These are phyloP conservation scores for Chaetodon trifasciatus DNA, from an alignment of 2,797 vertebrate genomes.

Conservation along the genomic window DNA sequence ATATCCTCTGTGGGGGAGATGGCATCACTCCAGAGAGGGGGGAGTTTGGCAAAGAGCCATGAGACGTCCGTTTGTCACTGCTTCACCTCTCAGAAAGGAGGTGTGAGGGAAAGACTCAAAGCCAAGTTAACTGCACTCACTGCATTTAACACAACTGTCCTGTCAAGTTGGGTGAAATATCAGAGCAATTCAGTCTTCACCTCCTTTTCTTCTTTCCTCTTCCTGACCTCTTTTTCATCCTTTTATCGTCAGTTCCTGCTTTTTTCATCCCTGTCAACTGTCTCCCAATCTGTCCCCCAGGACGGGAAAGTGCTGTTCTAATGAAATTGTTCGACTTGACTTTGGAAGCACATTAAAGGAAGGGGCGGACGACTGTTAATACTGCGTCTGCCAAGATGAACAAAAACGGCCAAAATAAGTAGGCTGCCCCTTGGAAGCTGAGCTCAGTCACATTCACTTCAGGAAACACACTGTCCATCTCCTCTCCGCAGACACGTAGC, in stretches of 20 bases:
- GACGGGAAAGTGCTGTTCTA: constrained; percentile 67
- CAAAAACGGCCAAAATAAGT: constrained; percentile 60
- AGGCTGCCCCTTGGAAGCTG: constrained; percentile 56
- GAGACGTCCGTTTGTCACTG: constrained; percentile 50
- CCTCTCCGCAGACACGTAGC: constrained; percentile 24
- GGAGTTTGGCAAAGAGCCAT: constrained; percentile 44
- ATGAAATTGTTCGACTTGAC: constrained; percentile 79
- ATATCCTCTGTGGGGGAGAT: constrained; percentile 67
- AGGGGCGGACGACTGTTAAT: constrained; percentile 64
- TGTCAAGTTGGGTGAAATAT: constrained; percentile 64
- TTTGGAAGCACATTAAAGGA: constrained; percentile 80
- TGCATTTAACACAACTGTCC: constrained; percentile 51
- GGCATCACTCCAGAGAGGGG: constrained; percentile 28
- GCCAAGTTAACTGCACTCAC: constrained; percentile 35
- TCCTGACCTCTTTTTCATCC: constrained; percentile 38
- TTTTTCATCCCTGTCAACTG: constrained; percentile 54
- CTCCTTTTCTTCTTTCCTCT: constrained; percentile 20
- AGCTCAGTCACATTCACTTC: constrained; percentile 49
- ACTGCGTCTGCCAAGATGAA: constrained; percentile 62
- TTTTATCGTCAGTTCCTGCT: constrained; percentile 57
- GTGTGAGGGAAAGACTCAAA: constrained; percentile 39
- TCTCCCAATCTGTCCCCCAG: constrained; percentile 63
- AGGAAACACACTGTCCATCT: constrained; percentile 67
- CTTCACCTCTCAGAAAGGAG: constrained; percentile 41
- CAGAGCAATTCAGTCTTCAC: constrained; percentile 21